Conservation (phyloP, 2,888 invertebrate genomes). For the Cloeon dipterum region DNA sequence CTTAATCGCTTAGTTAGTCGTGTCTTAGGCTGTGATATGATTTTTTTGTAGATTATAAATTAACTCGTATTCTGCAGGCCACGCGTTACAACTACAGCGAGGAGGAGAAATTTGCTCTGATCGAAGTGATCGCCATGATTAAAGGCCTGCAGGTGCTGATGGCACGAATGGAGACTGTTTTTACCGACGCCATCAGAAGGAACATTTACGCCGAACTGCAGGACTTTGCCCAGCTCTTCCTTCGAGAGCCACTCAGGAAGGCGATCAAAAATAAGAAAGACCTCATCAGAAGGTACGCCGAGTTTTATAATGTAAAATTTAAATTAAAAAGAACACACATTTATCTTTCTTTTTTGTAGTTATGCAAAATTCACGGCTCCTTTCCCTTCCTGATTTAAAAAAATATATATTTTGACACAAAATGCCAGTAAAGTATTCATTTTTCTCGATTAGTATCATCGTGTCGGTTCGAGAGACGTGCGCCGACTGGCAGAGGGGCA, state of each 20-base stretch:
- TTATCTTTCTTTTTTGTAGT: not conserved
- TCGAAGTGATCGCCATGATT: constrained; percentile 98
- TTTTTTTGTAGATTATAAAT: no score
- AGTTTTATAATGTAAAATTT: no score
- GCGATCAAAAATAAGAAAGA: constrained; percentile 97
- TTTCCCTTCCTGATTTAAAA: no score
- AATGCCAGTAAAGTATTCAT: not conserved
- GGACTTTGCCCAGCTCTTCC: constrained; percentile 74
- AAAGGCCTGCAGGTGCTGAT: constrained; percentile 92
- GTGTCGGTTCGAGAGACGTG: constrained; percentile 94
- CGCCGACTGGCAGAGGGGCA: constrained; percentile 86
- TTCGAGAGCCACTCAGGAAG: constrained; percentile 84
- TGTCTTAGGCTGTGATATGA: no score
- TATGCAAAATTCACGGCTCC: not conserved
- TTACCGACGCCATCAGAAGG: constrained; percentile 69
- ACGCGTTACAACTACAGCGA: constrained; percentile 93
- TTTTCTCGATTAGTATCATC: constrained; percentile 45
- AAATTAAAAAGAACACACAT: no score
- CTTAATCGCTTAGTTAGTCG: no score
- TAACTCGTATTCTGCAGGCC: constrained; percentile 31
- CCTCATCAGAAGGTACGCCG: constrained; percentile 46
- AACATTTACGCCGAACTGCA: constrained; percentile 92
- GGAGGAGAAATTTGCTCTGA: constrained; percentile 92
- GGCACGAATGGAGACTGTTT: constrained; percentile 94
- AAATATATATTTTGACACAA: no score